Base-by-base conservation (phyloP, 2,888 invertebrate genomes). In the Heliconius sara region DNA sequence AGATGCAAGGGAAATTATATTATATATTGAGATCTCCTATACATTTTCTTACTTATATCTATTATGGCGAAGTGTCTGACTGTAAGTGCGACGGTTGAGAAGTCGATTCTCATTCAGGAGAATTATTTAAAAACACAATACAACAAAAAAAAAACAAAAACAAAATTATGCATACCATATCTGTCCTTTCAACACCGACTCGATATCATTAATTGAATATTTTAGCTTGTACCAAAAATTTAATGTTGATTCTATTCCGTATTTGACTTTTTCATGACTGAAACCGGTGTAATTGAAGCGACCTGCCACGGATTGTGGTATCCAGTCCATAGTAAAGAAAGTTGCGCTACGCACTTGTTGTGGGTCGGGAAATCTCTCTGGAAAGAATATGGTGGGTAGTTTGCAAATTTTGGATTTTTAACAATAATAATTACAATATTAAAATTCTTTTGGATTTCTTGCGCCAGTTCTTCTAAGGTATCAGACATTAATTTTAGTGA, bases 351-450 rank as follows among this genome's bases (percentile, higher is more conserved):
- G 84, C 0, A 85, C 80, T 81, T 93, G 93, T 0, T 89, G 89
- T 0, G 93, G 92, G 47, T 89, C 83, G 0, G 88, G 82, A 52
- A 92, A 93, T 67, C 57, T 88, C 82, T 89, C 93, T 93, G 87
- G 0, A 85, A 87, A 39, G n/a, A 60, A 34, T n/a, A n/a, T n/a
- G 13, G 22, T 25, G 13, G 19, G n/a, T 73, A 47, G 3, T 60
- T 13, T n/a, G n/a, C 10, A 34, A 34, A 22, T 19, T 39, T 68
- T 13, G 2, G 9, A 22, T 9, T 57, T 22, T 57, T 22, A 2
- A 52, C 5, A 22, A n/a, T 52, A 6, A 19, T 6, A 52, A 52
- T 52, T 52, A 39, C 3, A 47, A 47, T 22, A n/a, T 2, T 22
- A 57, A 60, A 22, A 57, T 57, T 22, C 19, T 22, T 19, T 47